Base-by-base conservation (phyloP, 2,888 invertebrate species). In the Stomorhina lunata region DNA sequence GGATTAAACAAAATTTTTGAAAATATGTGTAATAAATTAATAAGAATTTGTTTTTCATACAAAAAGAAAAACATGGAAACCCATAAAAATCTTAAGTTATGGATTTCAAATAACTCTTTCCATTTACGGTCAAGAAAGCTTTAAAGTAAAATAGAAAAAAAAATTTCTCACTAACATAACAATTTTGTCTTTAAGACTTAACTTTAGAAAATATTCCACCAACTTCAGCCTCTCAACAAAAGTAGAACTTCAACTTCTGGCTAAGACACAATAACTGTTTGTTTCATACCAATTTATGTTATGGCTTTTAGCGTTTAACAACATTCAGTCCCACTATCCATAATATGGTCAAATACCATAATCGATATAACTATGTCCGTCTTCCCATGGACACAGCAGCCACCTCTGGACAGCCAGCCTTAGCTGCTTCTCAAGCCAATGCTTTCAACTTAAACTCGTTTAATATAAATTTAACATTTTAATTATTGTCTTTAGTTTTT, bases 401-500 rank as follows among this genome's bases (percentile, higher is more conserved):
- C 34, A 2, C 12, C 15, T 32, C 12, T 20, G 6, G 45, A 27
- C 12, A 37, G 2, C 59, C 15, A n/a, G 34, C 27, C 17, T 10
- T 29, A 5, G 6, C 32, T 34, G n/a, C 22, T 34, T 20, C 15
- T 6, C 20, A 29, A 29, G n/a, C 29, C 20, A 34, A 32, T 71
- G 25, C 55, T 32, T 27, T 25, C 40, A 37, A 10, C 9, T 32
- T 55, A n/a, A n/a, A 25, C n/a, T 34, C 15, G 43, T 29, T 15
- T 57, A 15, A 55, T 63, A 81, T 81, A 77, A 77, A 77, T 72
- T 81, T 25, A 66, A 29, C 72, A 66, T 68, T 77, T 81, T 68
- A 81, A 76, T 77, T 81, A 63, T 63, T n/a, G 72, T 55, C 17
- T 77, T 81, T 61, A 77, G 32, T 43, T 81, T 81, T 71, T 66